These are phyloP conservation scores for Gymnopithys bicolor DNA, from an alignment of 2,797 vertebrate genomes.

Conservation along the genomic window DNA sequence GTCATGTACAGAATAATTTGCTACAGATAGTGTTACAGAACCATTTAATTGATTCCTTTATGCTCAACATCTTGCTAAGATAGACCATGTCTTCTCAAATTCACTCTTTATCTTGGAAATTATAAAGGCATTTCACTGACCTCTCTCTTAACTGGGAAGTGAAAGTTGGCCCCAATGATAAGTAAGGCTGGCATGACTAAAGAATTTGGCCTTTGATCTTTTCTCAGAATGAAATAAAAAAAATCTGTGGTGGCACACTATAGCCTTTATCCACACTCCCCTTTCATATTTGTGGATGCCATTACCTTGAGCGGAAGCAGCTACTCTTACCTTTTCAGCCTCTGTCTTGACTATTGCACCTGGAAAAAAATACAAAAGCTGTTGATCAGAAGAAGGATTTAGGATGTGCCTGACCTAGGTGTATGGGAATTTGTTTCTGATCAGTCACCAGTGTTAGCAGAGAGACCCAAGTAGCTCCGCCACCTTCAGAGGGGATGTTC, in stretches of 20 bases:
- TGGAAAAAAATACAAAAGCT: neutral
- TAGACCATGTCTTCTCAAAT: neutral
- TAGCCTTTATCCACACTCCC: neutral
- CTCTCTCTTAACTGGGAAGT: neutral
- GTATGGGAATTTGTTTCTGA: neutral
- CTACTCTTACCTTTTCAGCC: neutral
- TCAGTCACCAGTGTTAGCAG: fast-evolving
- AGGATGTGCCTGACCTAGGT: neutral
- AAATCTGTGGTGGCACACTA: neutral
- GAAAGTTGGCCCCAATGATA: neutral
- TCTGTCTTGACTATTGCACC: neutral
- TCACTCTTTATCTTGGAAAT: neutral
- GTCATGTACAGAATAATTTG: neutral
- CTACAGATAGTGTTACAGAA: neutral
- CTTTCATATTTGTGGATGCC: neutral
- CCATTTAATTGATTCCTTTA: neutral
- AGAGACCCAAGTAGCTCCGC: neutral
- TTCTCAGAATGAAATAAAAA: neutral
- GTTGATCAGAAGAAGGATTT: neutral
- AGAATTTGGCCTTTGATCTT: neutral
- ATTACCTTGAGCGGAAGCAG: neutral
- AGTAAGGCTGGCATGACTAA: neutral
- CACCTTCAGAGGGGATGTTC: neutral
- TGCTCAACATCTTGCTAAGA: neutral
- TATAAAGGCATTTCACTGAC: neutral